Percentiles rank a stretch among this genome's conserved stretches.
Evolutionary conservation across 1,140 invertebrate species (phyloP).

Genomic region (Drosophila carrolli): DNA sequence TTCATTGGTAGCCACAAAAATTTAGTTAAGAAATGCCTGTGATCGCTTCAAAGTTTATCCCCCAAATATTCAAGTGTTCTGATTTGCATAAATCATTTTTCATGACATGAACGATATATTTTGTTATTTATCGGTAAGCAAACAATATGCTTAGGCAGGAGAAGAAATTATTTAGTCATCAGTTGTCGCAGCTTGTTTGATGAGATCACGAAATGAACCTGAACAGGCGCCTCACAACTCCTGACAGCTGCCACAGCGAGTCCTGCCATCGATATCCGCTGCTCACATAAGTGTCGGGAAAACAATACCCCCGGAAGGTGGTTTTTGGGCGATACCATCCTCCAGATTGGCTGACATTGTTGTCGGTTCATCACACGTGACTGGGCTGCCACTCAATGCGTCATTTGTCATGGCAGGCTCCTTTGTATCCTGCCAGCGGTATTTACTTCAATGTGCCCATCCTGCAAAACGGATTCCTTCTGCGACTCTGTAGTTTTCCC

Average conservation of each 20-base stretch:
- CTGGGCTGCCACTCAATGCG: constrained; percentile 32
- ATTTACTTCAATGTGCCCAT: constrained; percentile 30
- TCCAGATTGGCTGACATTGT: constrained; percentile 25
- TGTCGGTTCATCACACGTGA: constrained; percentile 54
- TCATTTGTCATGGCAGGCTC: constrained; percentile 69
- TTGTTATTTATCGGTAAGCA: constrained; percentile 15
- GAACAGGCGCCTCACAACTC: constrained; percentile 1
- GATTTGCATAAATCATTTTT: constrained; percentile 42
- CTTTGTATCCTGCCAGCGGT: constrained; percentile 34
- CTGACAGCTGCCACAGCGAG: constrained; percentile 2
- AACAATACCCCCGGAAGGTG: constrained; percentile 18
- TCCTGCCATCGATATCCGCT: constrained; percentile 36
- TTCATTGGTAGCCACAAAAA: constrained; percentile 19
- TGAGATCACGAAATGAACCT: constrained; percentile 41
- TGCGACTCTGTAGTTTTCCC: constrained; percentile 10
- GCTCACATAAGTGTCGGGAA: constrained; percentile 30
- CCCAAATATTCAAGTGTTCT: background rate
- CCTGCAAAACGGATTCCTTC: background rate
- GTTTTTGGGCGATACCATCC: background rate
- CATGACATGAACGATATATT: constrained; percentile 2
- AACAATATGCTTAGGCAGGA: constrained; percentile 11
- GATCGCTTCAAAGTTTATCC: constrained; percentile 5
- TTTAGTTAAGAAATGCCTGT: constrained; percentile 1
- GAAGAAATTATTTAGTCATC: constrained; percentile 47
- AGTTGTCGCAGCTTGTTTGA: constrained; percentile 34